A percentile compares a stretch with the other conserved stretches of the same genome.
Conservation (phyloP, 2,888 invertebrate species). For the Oligia latruncula region DNA sequence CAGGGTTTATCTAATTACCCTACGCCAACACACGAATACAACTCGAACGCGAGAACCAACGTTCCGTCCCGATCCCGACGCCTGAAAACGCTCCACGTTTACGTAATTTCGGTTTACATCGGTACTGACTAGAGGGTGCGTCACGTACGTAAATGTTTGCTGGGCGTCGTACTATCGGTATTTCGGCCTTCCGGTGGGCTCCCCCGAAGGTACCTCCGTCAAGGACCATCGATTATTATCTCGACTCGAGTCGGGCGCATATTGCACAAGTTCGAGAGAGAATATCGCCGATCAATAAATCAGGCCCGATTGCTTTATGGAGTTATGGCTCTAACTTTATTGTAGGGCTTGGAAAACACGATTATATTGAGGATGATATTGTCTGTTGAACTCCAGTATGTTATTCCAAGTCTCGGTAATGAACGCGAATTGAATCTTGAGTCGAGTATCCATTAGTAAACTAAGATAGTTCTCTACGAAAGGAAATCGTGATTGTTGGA, state of each 20-base stretch:
- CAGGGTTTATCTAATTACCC: slow-evolving; percentile 89
- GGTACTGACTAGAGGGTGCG: slow-evolving; percentile 72
- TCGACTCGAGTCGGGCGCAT: slow-evolving; percentile 78
- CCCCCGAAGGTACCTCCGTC: slow-evolving; percentile 77
- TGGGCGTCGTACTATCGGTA: slow-evolving; percentile 78
- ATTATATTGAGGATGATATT: slow-evolving; percentile 64
- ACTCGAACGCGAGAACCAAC: slow-evolving; percentile 67
- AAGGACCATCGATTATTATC: slow-evolving; percentile 87
- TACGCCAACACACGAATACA: slow-evolving; percentile 78
- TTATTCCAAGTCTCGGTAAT: slow-evolving; percentile 39
- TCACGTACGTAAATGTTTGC: slow-evolving; percentile 87
- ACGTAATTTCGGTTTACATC: slow-evolving; percentile 75
- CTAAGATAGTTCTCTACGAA: slow-evolving; percentile 17
- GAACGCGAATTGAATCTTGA: slow-evolving; percentile 48
- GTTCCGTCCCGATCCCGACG: slow-evolving; percentile 70
- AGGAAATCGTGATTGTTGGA: slow-evolving; percentile 27
- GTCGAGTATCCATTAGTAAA: slow-evolving; percentile 20
- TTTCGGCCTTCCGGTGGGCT: slow-evolving; percentile 79
- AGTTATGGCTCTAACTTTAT: slow-evolving; percentile 71
- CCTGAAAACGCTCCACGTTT: slow-evolving; percentile 77
- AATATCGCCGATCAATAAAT: slow-evolving; percentile 80
- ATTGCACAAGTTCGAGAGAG: slow-evolving; percentile 84
- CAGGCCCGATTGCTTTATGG: slow-evolving; percentile 73
- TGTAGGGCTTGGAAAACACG: slow-evolving; percentile 67
- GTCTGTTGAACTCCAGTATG: slow-evolving; percentile 61